Conservation (phyloP, 2,888 invertebrate species). For the Lasioglossum vierecki region DNA sequence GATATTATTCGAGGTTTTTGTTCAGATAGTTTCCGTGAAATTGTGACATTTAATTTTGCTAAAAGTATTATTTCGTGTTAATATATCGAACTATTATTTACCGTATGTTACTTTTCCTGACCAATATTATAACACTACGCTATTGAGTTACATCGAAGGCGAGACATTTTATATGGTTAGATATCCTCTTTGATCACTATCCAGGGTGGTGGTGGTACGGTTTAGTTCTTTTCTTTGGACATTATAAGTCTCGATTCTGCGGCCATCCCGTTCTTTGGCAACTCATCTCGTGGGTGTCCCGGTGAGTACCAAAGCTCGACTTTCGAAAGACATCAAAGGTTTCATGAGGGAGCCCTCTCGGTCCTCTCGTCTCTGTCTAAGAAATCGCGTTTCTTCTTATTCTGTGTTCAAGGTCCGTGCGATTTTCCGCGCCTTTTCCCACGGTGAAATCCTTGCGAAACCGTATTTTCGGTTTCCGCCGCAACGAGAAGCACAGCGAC, state of each 20-base stretch:
- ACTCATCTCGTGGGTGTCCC: background rate
- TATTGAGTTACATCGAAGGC: background rate
- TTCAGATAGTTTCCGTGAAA: background rate
- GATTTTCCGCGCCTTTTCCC: background rate
- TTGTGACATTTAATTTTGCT: too few relatives aligned
- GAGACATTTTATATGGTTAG: background rate
- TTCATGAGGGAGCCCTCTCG: background rate
- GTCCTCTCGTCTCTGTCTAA: background rate
- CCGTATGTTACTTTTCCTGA: background rate
- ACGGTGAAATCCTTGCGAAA: background rate
- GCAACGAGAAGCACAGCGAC: background rate
- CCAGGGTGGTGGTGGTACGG: background rate
- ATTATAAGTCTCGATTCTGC: background rate
- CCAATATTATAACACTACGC: background rate
- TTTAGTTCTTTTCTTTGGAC: background rate
- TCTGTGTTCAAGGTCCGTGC: background rate
- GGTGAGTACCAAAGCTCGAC: background rate
- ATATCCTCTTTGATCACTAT: background rate
- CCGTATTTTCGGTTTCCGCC: constrained; percentile 10
- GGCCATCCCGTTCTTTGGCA: background rate
- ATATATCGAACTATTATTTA: too few relatives aligned
- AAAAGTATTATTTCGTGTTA: too few relatives aligned
- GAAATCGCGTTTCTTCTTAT: constrained; percentile 15
- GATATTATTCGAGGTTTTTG: background rate
- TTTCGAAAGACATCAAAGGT: background rate